Evolutionary conservation across 2,113 vertebrate genomes (phyloP).

Genomic region (Sinocyclocheilus grahami): DNA sequence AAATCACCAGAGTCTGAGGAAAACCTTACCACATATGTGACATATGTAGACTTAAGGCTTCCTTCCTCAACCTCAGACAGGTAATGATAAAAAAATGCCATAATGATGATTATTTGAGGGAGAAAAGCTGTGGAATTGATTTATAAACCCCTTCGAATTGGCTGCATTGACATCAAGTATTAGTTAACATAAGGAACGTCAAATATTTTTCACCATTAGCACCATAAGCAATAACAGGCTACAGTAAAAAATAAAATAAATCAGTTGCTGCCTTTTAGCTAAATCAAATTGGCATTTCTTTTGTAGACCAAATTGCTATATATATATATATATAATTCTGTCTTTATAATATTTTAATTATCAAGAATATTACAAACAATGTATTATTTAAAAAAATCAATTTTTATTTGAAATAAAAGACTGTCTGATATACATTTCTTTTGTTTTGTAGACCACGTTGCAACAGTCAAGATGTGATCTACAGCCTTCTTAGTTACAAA

Average conservation of each 20-base stretch:
- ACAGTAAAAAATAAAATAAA: too few species aligned
- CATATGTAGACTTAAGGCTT: constrained; percentile 7
- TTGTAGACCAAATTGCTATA: too few species aligned
- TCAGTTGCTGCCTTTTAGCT: too few species aligned
- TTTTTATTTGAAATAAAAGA: too few species aligned
- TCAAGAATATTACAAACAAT: too few species aligned
- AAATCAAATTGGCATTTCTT: too few species aligned
- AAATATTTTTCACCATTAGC: too few species aligned
- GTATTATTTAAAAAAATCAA: too few species aligned
- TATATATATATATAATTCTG: too few species aligned
- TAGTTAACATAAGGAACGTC: too few species aligned
- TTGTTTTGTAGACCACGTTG: constrained; percentile 2
- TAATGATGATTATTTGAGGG: not conserved
- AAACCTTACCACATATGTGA: not conserved
- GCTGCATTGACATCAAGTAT: not conserved
- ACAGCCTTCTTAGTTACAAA: constrained; percentile 15
- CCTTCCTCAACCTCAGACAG: constrained; percentile 11
- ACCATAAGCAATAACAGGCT: too few species aligned
- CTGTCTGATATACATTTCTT: not conserved
- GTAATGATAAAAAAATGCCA: not conserved
- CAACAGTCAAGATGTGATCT: constrained; percentile 19
- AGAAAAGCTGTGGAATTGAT: not conserved
- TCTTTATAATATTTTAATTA: too few species aligned
- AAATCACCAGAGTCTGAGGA: not conserved
- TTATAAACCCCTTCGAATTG: not conserved